phyloP scores from a whole-genome alignment of 1,140 invertebrate species.

The Trichoplusia ni region DNA sequence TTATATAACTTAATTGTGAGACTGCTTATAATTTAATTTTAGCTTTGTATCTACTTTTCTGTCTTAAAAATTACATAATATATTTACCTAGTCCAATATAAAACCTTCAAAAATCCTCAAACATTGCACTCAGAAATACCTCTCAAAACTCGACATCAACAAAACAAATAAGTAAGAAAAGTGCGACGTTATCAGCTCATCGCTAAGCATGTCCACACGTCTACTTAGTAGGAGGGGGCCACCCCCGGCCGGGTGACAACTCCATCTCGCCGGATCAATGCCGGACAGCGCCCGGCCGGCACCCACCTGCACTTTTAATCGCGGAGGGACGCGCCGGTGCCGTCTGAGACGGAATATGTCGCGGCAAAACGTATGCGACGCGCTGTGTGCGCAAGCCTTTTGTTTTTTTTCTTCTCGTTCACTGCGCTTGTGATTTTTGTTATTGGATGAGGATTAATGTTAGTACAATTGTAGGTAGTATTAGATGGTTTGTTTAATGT shows the following conservation, averaged over 20 bases:
- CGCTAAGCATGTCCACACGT: slow-evolving; percentile 67
- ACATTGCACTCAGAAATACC: not conserved
- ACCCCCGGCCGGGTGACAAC: slow-evolving; percentile 40
- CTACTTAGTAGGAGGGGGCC: slow-evolving; percentile 28
- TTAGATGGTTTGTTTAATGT: not conserved
- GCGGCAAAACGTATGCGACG: not conserved
- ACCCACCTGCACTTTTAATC: slow-evolving; percentile 75
- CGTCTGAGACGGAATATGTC: slow-evolving; percentile 22
- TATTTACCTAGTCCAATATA: no score
- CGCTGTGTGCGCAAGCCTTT: slow-evolving; percentile 43
- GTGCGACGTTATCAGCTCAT: slow-evolving; percentile 58
- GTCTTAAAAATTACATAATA: no score
- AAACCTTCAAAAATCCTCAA: no score
- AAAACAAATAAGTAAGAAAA: slow-evolving; percentile 50
- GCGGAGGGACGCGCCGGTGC: slow-evolving; percentile 37
- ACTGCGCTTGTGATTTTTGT: slow-evolving; percentile 9
- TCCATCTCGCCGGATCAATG: slow-evolving; percentile 70
- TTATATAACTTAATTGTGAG: no score
- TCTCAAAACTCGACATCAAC: slow-evolving; percentile 16
- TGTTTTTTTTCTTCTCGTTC: slow-evolving; percentile 27
- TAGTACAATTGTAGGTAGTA: no score
- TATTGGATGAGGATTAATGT: slow-evolving; percentile 18
- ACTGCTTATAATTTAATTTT: no score
- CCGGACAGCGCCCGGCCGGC: slow-evolving; percentile 54
- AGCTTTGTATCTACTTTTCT: no score